These are phyloP conservation scores for Triplophysa yarkandensis DNA, from an alignment of 2,797 vertebrate genomes.

Conservation along the genomic window DNA sequence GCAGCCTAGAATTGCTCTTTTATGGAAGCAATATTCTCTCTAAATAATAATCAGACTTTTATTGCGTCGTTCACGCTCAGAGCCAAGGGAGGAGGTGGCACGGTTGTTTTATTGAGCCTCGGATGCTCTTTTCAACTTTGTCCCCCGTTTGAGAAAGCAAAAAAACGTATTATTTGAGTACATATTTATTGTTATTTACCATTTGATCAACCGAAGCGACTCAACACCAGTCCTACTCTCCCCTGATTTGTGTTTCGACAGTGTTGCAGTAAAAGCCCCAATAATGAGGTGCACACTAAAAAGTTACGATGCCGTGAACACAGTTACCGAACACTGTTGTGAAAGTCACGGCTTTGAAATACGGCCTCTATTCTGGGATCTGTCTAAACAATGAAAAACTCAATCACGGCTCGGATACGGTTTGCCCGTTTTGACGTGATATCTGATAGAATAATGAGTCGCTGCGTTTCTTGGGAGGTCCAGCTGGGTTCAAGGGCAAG, in stretches of 20 bases:
- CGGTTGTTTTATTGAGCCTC: conserved; percentile 50
- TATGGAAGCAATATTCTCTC: conserved; percentile 58
- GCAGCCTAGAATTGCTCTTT: conserved; percentile 50
- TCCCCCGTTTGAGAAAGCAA: conserved; percentile 46
- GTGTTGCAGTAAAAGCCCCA: conserved; percentile 27
- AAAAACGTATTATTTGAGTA: conserved; percentile 46
- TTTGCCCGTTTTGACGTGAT: conserved; percentile 37
- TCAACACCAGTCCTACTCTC: conserved; percentile 5
- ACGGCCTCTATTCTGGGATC: conserved; percentile 45
- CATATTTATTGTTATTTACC: conserved; percentile 43
- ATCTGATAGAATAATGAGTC: conserved; percentile 44
- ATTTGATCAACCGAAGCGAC: conserved; percentile 38
- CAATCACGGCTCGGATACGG: conserved; percentile 9
- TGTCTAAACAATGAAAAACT: conserved; percentile 52
- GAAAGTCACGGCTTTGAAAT: conserved; percentile 52
- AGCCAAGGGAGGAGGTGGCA: conserved; percentile 48
- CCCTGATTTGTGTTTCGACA: conserved; percentile 34
- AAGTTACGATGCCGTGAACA: conserved; percentile 25
- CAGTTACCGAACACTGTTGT: conserved; percentile 22
- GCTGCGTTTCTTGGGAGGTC: conserved; percentile 30
- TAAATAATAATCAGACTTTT: conserved; percentile 62
- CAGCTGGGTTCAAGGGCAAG: conserved; percentile 43
- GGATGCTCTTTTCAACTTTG: conserved; percentile 49
- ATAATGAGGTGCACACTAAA: conserved; percentile 40
- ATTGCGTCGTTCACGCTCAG: conserved; percentile 54